Base-by-base conservation (phyloP, 2,888 invertebrate species). In the Eueremaeus valkanovi region DNA sequence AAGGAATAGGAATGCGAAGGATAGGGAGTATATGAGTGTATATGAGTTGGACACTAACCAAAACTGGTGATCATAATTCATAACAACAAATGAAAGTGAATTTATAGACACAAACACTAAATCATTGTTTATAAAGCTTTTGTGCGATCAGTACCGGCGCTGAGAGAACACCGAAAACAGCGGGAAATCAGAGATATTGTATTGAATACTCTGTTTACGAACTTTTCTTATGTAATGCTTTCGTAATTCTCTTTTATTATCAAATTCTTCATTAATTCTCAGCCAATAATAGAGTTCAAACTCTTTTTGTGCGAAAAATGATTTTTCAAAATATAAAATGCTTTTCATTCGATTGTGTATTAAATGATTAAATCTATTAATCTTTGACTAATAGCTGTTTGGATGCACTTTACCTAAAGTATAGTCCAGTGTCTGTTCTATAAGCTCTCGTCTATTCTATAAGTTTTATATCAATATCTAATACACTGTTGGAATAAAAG, bases 61-160 rank as follows among this genome's bases (percentile, higher is more conserved):
- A 51, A 51, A 51, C 18, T 6, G 51, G 51, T 18, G 16, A 51
- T 51, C 51, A 51, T 51, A 51, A 51, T 6, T 51, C 51, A 51
- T 51, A 51, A 51, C 6, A 9, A n/a, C n/a, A 51, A 16, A 51
- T 51, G 16, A 51, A 51, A 51, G 51, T 51, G 51, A 51, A 51
- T 51, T 51, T 51, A 18, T 18, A 5, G 5, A 5, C 21, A 51
- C 9, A 18, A 6, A 51, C 51, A 51, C 51, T 51, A 51, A 51
- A 51, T 51, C 51, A 9, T 51, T 51, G 51, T 51, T 51, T 51
- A 51, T 51, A 42, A 51, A 51, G 51, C 51, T 51, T 51, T 18
- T 21, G 21, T 42, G 36, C 18, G 18, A 21, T 51, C n/a, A 21
- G 51, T 51, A 51, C 21, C 18, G 51, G 21, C 18, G 21, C n/a